These are phyloP conservation scores for Garrulus glandarius DNA, from an alignment of 2,797 vertebrate species.

Conservation along the genomic window DNA sequence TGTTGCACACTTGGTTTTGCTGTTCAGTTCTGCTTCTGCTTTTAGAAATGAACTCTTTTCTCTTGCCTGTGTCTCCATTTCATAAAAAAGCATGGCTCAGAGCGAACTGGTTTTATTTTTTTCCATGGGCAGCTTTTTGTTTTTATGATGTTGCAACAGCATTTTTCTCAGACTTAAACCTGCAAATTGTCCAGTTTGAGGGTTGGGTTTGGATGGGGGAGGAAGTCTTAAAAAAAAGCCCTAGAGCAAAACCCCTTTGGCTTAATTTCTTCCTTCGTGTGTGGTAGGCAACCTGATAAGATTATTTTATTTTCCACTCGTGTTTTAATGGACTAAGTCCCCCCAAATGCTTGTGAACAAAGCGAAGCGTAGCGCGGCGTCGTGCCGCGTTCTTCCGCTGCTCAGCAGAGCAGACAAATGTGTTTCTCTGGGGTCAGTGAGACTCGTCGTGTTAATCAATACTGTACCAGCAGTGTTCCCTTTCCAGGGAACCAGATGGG, in stretches of 20 bases:
- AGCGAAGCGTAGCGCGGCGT: background rate
- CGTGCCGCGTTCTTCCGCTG: background rate
- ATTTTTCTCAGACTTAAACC: background rate
- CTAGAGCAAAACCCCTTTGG: background rate
- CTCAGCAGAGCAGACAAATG: conserved; percentile 21
- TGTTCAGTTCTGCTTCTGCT: conserved; percentile 19
- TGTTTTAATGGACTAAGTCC: background rate
- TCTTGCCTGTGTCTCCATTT: background rate
- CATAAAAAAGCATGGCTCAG: background rate
- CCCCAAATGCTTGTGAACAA: background rate
- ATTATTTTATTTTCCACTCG: background rate
- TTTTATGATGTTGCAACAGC: background rate
- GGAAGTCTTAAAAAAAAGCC: background rate
- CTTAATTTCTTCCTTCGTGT: background rate
- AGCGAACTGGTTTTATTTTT: background rate
- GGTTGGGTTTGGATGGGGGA: background rate
- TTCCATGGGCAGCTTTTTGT: background rate
- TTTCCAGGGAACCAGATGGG: conserved; percentile 48
- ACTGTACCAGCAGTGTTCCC: conserved; percentile 19
- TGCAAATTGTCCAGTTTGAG: background rate
- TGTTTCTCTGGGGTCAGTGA: conserved; percentile 37
- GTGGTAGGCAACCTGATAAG: background rate
- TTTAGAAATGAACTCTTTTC: background rate
- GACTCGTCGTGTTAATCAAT: conserved; percentile 32
- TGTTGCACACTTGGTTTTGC: background rate